Conservation (phyloP, 2,888 invertebrate species). For the Ceramica pisi region DNA sequence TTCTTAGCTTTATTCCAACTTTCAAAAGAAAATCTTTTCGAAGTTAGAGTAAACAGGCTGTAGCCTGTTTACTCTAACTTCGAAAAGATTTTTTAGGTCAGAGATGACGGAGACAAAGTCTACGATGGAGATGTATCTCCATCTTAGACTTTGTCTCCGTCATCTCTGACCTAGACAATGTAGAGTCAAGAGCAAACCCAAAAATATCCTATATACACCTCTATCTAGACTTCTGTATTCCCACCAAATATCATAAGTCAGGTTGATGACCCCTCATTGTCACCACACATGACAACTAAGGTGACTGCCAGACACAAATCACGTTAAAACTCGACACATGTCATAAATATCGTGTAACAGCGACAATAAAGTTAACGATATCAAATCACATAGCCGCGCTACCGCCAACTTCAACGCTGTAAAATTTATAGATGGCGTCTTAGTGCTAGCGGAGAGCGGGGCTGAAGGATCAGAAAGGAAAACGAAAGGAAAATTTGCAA, state of each 20-base stretch:
- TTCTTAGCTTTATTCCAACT: no score
- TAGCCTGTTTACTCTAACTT: no score
- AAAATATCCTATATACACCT: no score
- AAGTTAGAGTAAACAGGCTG: no score
- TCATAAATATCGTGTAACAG: slow-evolving; percentile 55
- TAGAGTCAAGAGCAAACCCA: no score
- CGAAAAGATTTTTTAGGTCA: no score
- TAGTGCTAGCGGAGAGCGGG: slow-evolving; percentile 47
- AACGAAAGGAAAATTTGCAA: neutral
- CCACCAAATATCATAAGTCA: neutral
- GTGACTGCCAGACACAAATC: slow-evolving; percentile 38
- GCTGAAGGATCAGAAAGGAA: neutral
- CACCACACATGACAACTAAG: neutral
- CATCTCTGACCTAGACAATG: no score
- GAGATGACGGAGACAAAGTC: no score
- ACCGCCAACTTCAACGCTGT: slow-evolving; percentile 64
- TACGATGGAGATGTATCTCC: no score
- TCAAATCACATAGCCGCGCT: slow-evolving; percentile 57
- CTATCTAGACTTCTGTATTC: neutral
- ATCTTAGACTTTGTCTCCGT: no score
- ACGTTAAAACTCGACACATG: slow-evolving; percentile 60
- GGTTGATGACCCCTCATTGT: slow-evolving; percentile 18
- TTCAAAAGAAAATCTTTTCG: no score
- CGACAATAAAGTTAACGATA: slow-evolving; percentile 61
- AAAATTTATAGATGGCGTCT: slow-evolving; percentile 55